Conservation (phyloP, 2,888 invertebrate genomes). For the Lepeophtheirus nordmannii region DNA sequence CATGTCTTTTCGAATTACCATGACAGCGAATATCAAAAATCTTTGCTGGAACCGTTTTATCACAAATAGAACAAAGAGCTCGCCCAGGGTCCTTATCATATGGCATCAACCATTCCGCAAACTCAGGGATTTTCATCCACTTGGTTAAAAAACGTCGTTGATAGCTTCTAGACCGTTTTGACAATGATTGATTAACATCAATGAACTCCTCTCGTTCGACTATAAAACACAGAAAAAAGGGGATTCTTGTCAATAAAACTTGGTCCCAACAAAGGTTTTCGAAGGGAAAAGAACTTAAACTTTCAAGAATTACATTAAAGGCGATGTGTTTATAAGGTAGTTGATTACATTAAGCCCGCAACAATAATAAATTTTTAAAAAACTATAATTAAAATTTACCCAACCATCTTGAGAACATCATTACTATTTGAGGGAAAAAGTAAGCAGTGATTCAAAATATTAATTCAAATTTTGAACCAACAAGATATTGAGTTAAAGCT, state of each 20-base stretch:
- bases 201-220: conserved; percentile 7
- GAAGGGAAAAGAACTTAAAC: not conserved
- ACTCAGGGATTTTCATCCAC: conserved; percentile 7
- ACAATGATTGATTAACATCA: not conserved
- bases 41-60: conserved; percentile 8
- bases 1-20: not conserved
- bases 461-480: too few relatives aligned
- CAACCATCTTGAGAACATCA: too few relatives aligned
- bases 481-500: too few relatives aligned
- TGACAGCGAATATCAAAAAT: conserved; percentile 1
- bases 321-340: too few relatives aligned
- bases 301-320: too few relatives aligned
- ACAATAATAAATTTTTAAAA: too few relatives aligned
- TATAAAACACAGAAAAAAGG: conserved; percentile 1
- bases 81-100: not conserved
- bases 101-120: not conserved
- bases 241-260: not conserved
- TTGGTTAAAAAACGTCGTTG: conserved; percentile 1
- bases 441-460: too few relatives aligned
- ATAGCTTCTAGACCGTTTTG: not conserved
- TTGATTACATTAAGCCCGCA: too few relatives aligned
- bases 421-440: too few relatives aligned
- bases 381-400: too few relatives aligned
- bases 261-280: conserved; percentile 5
- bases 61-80: conserved; percentile 1